Evolutionary conservation across 1,140 invertebrate species (phyloP).

Genomic region (Trachymyrmex septentrionalis): DNA sequence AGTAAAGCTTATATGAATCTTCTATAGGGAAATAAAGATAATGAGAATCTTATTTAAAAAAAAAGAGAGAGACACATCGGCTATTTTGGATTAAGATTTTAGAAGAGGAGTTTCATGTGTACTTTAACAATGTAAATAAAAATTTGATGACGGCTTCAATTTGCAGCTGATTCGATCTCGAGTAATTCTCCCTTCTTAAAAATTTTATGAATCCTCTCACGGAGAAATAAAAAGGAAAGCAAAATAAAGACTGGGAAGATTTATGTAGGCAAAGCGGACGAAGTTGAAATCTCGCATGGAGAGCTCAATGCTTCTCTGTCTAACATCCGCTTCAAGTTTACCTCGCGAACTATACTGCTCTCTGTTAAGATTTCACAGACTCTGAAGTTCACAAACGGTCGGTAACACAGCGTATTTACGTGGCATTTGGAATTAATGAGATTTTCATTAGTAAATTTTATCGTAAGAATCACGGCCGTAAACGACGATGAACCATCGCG

Average conservation of each 20-base stretch:
- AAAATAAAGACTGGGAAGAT: not conserved
- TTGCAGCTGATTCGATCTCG: not conserved
- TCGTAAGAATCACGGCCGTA: not conserved
- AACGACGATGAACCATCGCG: not conserved
- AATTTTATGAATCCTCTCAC: not conserved
- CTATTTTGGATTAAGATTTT: not conserved
- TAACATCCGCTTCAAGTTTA: not conserved
- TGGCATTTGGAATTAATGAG: not conserved
- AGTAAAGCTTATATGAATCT: not conserved
- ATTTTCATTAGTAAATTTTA: not conserved
- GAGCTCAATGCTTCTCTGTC: constrained; percentile 35
- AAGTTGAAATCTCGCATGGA: not conserved
- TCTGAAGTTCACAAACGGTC: constrained; percentile 33
- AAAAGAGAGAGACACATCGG: not conserved
- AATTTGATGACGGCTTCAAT: not conserved
- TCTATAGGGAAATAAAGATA: not conserved
- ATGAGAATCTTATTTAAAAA: not conserved
- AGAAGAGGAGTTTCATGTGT: not conserved
- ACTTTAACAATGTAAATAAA: not conserved
- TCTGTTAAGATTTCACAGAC: constrained; percentile 52
- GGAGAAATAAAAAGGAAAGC: not conserved
- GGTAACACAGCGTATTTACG: constrained; percentile 60
- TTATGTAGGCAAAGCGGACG: not conserved
- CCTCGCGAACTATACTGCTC: constrained; percentile 46
- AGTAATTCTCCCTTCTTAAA: not conserved